Evolutionary conservation across 2,888 invertebrate genomes (phyloP).

Genomic region (Myopa testacea): DNA sequence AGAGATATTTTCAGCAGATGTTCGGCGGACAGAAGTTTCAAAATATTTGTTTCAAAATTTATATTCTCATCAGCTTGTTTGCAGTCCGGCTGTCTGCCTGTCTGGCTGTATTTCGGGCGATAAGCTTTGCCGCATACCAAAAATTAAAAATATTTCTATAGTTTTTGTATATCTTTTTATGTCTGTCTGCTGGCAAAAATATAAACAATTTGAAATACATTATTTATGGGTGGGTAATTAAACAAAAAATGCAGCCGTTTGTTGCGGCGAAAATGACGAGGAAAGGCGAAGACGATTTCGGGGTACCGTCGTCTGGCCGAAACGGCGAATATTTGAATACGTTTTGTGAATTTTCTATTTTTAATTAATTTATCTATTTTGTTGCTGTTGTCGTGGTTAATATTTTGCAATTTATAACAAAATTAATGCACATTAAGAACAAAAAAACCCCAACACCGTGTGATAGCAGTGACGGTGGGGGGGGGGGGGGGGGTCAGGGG

Average conservation of each 20-base stretch:
- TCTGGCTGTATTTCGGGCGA: neutral
- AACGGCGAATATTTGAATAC: neutral
- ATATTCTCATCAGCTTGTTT: too few relatives aligned
- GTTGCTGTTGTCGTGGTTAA: neutral
- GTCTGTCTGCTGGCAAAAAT: neutral
- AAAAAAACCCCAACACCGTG: too few relatives aligned
- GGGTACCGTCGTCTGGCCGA: too few relatives aligned
- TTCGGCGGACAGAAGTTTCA: too few relatives aligned
- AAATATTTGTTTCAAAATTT: too few relatives aligned
- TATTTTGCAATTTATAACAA: neutral
- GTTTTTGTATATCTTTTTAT: too few relatives aligned
- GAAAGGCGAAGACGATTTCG: neutral
- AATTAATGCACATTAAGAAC: neutral
- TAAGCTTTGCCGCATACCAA: neutral
- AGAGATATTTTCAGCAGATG: too few relatives aligned
- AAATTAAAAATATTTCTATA: too few relatives aligned
- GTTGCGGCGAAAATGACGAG: neutral
- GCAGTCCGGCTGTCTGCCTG: neutral
- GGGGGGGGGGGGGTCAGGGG: neutral
- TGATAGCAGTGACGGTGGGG: neutral
- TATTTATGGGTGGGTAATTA: neutral
- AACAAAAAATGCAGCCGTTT: neutral
- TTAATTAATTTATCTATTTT: too few relatives aligned
- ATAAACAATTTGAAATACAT: conserved; percentile 4
- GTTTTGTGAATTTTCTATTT: too few relatives aligned